Percentiles rank a stretch among this genome's conserved stretches.
Evolutionary conservation across 1,140 invertebrate genomes (phyloP).

Genomic region (Heliconius congener): DNA sequence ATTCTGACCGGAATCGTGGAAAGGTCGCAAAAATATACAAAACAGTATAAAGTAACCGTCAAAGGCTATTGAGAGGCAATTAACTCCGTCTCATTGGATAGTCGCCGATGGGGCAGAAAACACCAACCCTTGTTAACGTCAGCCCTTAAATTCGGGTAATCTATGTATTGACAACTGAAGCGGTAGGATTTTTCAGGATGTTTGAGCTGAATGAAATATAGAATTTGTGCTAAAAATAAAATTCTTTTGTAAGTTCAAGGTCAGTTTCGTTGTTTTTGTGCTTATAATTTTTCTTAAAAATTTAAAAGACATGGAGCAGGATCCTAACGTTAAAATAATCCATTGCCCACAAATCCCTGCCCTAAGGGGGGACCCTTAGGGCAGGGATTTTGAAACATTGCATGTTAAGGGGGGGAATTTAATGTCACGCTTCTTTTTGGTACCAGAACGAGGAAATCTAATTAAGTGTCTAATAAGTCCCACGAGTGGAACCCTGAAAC

Average conservation of each 20-base stretch:
- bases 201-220: slow-evolving; percentile 2
- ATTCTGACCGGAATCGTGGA: background rate
- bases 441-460: too few species aligned
- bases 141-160: slow-evolving; percentile 60
- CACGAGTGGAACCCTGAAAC: too few species aligned
- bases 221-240: background rate
- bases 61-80: slow-evolving; percentile 49
- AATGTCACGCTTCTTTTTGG: too few species aligned
- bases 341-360: too few species aligned
- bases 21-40: background rate
- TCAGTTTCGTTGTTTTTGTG: too few species aligned
- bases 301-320: too few species aligned
- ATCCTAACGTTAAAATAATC: too few species aligned
- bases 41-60: slow-evolving; percentile 7
- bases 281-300: too few species aligned
- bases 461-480: too few species aligned
- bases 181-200: slow-evolving; percentile 26
- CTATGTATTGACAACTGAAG: slow-evolving; percentile 55
- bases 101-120: slow-evolving; percentile 53
- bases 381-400: too few species aligned
- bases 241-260: background rate
- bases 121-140: slow-evolving; percentile 63
- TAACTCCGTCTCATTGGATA: slow-evolving; percentile 45
- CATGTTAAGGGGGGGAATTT: too few species aligned
- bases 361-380: too few species aligned